These are phyloP conservation scores for Hippocampus barbouri DNA, from an alignment of 2,113 vertebrate species.

Conservation along the genomic window DNA sequence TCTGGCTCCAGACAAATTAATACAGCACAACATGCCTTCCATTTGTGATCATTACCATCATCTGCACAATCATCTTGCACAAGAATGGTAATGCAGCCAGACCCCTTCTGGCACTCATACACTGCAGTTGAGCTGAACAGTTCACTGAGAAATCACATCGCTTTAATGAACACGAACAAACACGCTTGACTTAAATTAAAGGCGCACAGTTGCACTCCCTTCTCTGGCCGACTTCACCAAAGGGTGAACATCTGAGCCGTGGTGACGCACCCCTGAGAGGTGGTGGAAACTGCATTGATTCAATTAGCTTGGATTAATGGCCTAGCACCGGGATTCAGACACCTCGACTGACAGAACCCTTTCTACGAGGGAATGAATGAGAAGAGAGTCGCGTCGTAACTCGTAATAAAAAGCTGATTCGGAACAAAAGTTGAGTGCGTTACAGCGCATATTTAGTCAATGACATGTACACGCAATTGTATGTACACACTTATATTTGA, in stretches of 20 bases:
- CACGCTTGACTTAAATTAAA: background rate
- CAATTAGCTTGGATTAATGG: constrained; percentile 64
- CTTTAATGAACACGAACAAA: background rate
- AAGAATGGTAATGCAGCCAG: constrained; percentile 10
- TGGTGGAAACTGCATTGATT: constrained; percentile 45
- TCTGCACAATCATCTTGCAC: constrained; percentile 2
- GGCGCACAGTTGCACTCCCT: background rate
- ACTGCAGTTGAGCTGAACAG: constrained; percentile 17
- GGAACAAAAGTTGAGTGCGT: too few relatives aligned
- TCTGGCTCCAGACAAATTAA: constrained; percentile 38
- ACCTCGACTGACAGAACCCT: too few relatives aligned
- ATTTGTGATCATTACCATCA: constrained; percentile 25
- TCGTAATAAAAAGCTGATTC: too few relatives aligned
- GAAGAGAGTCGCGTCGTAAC: too few relatives aligned
- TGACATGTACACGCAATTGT: too few relatives aligned
- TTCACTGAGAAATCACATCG: background rate
- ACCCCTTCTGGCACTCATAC: constrained; percentile 19
- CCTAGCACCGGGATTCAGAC: constrained; percentile 46
- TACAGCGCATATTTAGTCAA: too few relatives aligned
- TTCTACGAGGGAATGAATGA: too few relatives aligned
- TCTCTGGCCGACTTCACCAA: constrained; percentile 16
- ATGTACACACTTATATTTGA: too few relatives aligned
- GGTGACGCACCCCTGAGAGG: constrained; percentile 37
- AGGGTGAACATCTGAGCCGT: constrained; percentile 46
- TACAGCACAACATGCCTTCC: constrained; percentile 23